Evolutionary conservation across 2,888 invertebrate genomes (phyloP).

Genomic region (Steinernema scapterisci): DNA sequence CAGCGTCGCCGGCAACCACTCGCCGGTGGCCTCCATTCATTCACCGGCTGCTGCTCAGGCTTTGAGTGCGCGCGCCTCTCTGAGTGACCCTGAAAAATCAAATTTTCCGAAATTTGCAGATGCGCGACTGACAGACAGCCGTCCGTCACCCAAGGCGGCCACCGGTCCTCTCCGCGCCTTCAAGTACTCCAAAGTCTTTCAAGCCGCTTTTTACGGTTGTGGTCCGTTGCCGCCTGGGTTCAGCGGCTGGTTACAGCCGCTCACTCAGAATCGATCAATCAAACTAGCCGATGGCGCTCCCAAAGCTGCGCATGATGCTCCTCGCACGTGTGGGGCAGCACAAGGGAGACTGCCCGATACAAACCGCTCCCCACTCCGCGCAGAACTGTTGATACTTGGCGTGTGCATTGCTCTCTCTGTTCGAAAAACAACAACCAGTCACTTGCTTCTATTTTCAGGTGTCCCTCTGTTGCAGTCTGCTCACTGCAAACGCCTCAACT

Average conservation of each 20-base stretch:
- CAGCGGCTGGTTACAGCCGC: conserved; percentile 8
- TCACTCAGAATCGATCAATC: conserved; percentile 25
- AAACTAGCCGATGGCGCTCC: conserved; percentile 17
- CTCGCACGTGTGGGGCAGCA: conserved; percentile 6
- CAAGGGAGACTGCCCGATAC: background rate
- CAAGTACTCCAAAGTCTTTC: background rate
- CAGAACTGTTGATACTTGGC: conserved; percentile 1
- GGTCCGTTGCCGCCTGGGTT: conserved; percentile 24
- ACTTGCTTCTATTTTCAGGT: background rate
- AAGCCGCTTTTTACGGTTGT: conserved; percentile 18
- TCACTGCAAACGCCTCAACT: background rate
- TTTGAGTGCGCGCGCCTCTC: conserved; percentile 14
- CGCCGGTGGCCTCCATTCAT: conserved; percentile 19
- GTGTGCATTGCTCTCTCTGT: background rate
- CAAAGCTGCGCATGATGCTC: conserved; percentile 15
- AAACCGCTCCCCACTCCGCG: background rate
- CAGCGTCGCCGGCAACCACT: conserved; percentile 9
- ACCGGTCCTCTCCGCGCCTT: background rate
- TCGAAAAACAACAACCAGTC: background rate
- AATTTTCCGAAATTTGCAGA: conserved; percentile 30
- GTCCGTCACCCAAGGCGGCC: background rate
- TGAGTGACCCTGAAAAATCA: conserved; percentile 31
- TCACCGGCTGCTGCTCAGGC: conserved; percentile 14
- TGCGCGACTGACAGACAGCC: conserved; percentile 28
- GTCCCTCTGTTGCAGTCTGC: background rate